Evolutionary conservation across 2,113 vertebrate species (phyloP).

Genomic region (Rhabdornis inornatus): DNA sequence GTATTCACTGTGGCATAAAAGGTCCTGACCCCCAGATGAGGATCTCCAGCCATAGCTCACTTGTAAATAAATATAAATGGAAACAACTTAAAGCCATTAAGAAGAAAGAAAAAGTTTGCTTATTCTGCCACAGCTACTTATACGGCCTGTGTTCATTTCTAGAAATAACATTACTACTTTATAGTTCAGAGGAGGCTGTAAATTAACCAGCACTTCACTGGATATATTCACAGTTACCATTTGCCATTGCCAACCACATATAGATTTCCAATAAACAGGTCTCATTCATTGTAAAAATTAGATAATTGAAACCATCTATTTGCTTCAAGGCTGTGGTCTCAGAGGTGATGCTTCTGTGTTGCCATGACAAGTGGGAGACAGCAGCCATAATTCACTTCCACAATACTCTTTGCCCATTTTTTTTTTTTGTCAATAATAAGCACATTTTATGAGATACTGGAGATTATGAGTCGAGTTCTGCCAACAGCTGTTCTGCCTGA

Average conservation of each 20-base stretch:
- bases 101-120: background rate
- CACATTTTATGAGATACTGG: background rate
- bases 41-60: background rate
- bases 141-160: background rate
- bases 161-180: slow-evolving; percentile 28
- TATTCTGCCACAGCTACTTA: background rate
- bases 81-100: background rate
- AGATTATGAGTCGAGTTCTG: background rate
- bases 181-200: slow-evolving; percentile 28
- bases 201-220: slow-evolving; percentile 36
- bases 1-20: background rate
- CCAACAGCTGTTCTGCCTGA: background rate
- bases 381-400: slow-evolving; percentile 35
- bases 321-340: slow-evolving; percentile 55
- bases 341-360: background rate
- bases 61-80: background rate
- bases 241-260: slow-evolving; percentile 59
- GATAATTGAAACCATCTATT: slow-evolving; percentile 71
- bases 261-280: slow-evolving; percentile 73
- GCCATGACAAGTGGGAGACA: slow-evolving; percentile 45
- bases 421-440: background rate
- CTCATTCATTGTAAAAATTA: slow-evolving; percentile 72
- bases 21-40: background rate
- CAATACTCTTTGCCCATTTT: background rate
- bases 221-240: slow-evolving; percentile 23